These are phyloP conservation scores for Actenoides lindsayi DNA, from an alignment of 2,113 vertebrate species.

Conservation along the genomic window DNA sequence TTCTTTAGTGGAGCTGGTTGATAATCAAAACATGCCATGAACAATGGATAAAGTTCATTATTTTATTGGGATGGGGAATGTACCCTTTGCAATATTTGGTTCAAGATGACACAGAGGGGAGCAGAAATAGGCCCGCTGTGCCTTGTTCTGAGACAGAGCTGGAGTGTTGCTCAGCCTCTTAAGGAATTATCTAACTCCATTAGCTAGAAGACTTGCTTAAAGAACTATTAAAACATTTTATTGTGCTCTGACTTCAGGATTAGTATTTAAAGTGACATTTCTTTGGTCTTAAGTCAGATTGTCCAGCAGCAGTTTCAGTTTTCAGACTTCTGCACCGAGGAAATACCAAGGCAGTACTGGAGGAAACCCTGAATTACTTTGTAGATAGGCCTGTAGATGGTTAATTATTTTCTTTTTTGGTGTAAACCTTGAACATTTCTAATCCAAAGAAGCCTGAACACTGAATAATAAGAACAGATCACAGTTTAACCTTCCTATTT, in stretches of 20 bases:
- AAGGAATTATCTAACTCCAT: neutral
- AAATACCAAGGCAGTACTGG: neutral
- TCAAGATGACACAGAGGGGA: neutral
- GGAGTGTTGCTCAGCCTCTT: neutral
- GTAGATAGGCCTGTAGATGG: neutral
- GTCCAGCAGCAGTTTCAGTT: neutral
- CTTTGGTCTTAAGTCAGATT: neutral
- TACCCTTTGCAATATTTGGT: neutral
- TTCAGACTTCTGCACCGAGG: neutral
- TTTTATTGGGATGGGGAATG: neutral
- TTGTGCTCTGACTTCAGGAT: neutral
- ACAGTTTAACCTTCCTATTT: slow-evolving; percentile 16
- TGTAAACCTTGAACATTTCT: neutral
- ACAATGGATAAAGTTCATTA: accelerated
- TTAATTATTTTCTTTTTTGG: neutral
- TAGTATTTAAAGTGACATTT: neutral
- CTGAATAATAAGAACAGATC: neutral
- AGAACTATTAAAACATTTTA: neutral
- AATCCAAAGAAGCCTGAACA: neutral
- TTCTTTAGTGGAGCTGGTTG: neutral
- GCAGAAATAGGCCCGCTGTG: neutral
- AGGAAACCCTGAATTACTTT: neutral
- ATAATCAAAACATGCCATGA: neutral
- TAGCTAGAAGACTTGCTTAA: neutral
- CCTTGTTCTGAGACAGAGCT: neutral